Percentiles rank a stretch among this genome's conserved stretches.
Conservation (phyloP, 1,140 invertebrate genomes). For the Metopolophium dirhodum region DNA sequence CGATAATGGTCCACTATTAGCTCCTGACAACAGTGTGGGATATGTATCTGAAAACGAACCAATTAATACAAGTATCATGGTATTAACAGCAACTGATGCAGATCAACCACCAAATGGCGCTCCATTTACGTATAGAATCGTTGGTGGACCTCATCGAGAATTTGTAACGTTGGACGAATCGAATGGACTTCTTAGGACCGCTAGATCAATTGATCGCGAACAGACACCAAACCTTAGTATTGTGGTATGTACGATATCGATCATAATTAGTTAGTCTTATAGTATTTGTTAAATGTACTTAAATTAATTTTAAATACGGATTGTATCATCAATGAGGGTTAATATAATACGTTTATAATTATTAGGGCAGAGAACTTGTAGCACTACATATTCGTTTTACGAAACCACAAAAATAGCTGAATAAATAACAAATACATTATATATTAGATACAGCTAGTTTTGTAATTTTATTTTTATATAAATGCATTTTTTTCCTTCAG, state of each 20-base stretch:
- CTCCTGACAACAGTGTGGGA: conserved; percentile 73
- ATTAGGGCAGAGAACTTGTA: background rate
- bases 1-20: conserved; percentile 90
- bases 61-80: conserved; percentile 82
- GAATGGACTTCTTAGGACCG: conserved; percentile 81
- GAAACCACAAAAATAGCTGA: background rate
- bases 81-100: conserved; percentile 82
- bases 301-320: too few relatives aligned
- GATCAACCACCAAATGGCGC: conserved; percentile 91
- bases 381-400: background rate
- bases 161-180: conserved; percentile 79
- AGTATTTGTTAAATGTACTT: background rate
- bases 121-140: conserved; percentile 82
- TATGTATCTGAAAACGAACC: conserved; percentile 89
- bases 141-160: conserved; percentile 79
- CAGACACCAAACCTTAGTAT: conserved; percentile 75
- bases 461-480: background rate
- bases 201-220: conserved; percentile 82
- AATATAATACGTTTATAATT: background rate
- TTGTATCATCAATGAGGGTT: background rate
- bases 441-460: background rate
- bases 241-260: conserved; percentile 63
- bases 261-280: conserved; percentile 3
- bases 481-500: background rate
- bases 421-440: background rate